Evolutionary conservation across 2,797 vertebrate species (phyloP), one percentile per base, ranked within the genome.

Genomic region (Nyctibius grandis): DNA sequence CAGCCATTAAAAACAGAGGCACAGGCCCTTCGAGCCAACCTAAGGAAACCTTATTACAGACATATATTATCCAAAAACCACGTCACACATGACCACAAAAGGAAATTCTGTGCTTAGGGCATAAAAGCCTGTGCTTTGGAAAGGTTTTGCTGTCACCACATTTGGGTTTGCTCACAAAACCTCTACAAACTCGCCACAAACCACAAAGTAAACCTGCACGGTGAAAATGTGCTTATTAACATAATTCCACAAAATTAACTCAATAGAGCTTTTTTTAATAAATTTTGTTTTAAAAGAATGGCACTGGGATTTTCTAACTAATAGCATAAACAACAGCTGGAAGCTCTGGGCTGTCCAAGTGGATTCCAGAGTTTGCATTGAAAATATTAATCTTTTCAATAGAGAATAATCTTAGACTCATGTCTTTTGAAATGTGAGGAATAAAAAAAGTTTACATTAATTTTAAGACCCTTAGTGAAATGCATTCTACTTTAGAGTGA

Each of bases 161-260:
- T 95, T 94, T 88, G 78, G 91, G 95, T 97, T 98, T 97, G 96
- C 97, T 97, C 89, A 67, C 89, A 89, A 98, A 98, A 97, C 95
- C 97, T 97, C 97, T 89, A 95, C 96, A 98, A 98, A 97, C 93
- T 98, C 91, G 89, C 98, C 97, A 96, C 97, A 98, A 98, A 97
- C 98, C 98, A 98, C 98, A 98, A 94, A 75, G 89, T 97, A 97
- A 97, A 96, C 94, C 94, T 83, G 89, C n/a, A 59, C 1, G 2
- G 95, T 96, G 90, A 85, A 96, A 94, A 97, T 89, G 67, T 95
- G 97, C 96, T 97, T 97, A 97, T 97, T 96, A 95, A 96, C 90
- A 93, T 97, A 97, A 98, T 97, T 97, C 97, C 96, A 80, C 91
- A 93, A 97, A 97, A 96, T 96, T 96, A 97, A 97, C 93, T 96